A percentile compares a stretch with the other conserved stretches of the same genome.
Evolutionary conservation across 2,797 vertebrate species (phyloP).

Genomic region (Nyctalus aviator): DNA sequence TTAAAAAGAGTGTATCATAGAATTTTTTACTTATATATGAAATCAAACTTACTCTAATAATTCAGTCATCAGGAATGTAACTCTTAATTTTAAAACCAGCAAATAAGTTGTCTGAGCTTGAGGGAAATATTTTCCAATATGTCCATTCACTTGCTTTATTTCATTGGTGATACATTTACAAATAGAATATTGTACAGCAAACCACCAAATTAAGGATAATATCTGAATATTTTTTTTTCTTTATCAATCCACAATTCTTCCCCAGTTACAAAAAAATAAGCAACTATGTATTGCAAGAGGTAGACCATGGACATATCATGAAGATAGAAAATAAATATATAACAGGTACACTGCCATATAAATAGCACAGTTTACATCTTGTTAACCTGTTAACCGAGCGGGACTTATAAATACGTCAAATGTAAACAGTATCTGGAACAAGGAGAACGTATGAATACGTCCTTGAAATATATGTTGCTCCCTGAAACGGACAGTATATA

Average conservation of each 20-base stretch:
- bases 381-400: not conserved
- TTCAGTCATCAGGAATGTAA: not conserved
- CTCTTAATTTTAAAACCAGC: conserved; percentile 15
- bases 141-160: not conserved
- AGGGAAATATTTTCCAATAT: not conserved
- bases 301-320: not conserved
- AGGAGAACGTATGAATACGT: no score
- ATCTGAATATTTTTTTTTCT: conserved; percentile 12
- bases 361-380: not conserved
- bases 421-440: no score
- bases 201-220: not conserved
- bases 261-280: not conserved
- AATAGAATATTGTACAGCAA: not conserved
- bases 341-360: not conserved
- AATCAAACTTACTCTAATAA: not conserved
- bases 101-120: not conserved
- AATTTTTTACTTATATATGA: not conserved
- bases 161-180: not conserved
- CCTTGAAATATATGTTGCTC: no score
- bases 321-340: not conserved
- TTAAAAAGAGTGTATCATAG: not conserved
- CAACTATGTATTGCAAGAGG: not conserved
- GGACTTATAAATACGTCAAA: no score
- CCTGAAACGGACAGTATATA: no score
- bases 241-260: not conserved